Evolutionary conservation across 2,113 vertebrate genomes (phyloP).

Genomic region (Anarhynchus alexandrinus): DNA sequence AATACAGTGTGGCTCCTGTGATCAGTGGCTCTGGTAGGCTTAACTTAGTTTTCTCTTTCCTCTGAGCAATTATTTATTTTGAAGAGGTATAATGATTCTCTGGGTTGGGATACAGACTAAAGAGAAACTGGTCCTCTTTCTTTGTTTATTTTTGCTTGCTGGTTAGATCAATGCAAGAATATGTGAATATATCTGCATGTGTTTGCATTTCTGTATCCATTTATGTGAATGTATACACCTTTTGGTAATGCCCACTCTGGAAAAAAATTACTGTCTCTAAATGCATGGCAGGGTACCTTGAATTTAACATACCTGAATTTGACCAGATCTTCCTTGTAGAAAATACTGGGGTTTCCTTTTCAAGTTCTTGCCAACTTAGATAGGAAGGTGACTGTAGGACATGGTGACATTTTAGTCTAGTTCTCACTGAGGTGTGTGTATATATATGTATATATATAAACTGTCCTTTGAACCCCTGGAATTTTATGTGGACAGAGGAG

Average conservation of each 20-base stretch:
- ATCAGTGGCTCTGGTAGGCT: not conserved
- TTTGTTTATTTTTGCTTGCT: not conserved
- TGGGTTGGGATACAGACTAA: not conserved
- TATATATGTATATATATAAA: not conserved
- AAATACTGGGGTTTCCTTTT: not conserved
- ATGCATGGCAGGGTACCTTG: not conserved
- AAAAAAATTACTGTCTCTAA: not conserved
- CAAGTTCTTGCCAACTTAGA: not conserved
- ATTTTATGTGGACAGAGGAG: not conserved
- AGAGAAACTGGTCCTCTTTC: not conserved
- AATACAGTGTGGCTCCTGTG: not conserved
- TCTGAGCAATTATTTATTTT: not conserved
- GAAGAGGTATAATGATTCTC: not conserved
- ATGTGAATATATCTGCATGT: not conserved
- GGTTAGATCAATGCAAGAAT: not conserved
- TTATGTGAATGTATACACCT: not conserved
- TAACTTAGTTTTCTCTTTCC: not conserved
- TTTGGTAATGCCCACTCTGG: not conserved
- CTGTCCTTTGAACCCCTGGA: not conserved
- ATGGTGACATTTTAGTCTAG: not conserved
- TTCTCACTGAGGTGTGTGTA: not conserved
- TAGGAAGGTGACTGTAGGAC: not conserved
- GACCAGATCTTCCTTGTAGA: not conserved
- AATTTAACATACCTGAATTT: not conserved
- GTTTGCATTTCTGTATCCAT: not conserved